A percentile compares a stretch with the other conserved stretches of the same genome.
Evolutionary conservation across 2,888 invertebrate genomes (phyloP).

Genomic region (Alloplasta piceator): DNA sequence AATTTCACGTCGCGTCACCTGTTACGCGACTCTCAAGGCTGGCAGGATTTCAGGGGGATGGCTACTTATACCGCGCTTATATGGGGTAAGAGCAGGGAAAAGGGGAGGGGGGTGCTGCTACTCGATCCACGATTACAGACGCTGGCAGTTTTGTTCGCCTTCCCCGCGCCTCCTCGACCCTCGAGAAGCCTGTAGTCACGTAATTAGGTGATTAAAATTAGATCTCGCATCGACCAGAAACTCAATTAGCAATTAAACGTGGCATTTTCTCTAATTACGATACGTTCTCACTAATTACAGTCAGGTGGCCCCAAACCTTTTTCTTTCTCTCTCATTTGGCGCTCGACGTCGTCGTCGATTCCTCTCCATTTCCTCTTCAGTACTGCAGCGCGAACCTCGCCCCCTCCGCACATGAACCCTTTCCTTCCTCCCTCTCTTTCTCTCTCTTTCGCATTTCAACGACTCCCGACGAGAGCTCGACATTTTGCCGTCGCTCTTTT

Average conservation of each 20-base stretch:
- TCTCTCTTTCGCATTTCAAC: constrained; percentile 42
- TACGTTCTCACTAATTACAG: constrained; percentile 85
- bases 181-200: constrained; percentile 83
- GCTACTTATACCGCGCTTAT: constrained; percentile 58
- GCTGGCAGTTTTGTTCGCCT: constrained; percentile 69
- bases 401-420: constrained; percentile 7
- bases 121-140: constrained; percentile 74
- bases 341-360: constrained; percentile 17
- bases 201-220: constrained; percentile 87
- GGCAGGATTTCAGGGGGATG: constrained; percentile 27
- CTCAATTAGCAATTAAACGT: constrained; percentile 87
- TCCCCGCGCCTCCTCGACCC: constrained; percentile 60
- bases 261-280: constrained; percentile 86
- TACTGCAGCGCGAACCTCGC: constrained; percentile 37
- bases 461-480: not conserved
- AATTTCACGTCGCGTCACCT: constrained; percentile 53
- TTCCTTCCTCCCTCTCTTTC: constrained; percentile 50
- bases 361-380: constrained; percentile 50
- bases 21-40: constrained; percentile 30
- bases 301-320: constrained; percentile 73
- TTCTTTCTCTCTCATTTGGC: constrained; percentile 30
- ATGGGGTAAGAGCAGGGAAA: constrained; percentile 33
- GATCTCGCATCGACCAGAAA: constrained; percentile 85
- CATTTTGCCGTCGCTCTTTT: constrained; percentile 42
- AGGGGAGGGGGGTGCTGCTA: constrained; percentile 52